Evolutionary conservation across 2,888 invertebrate species (phyloP).

Genomic region (Meteorus colon): DNA sequence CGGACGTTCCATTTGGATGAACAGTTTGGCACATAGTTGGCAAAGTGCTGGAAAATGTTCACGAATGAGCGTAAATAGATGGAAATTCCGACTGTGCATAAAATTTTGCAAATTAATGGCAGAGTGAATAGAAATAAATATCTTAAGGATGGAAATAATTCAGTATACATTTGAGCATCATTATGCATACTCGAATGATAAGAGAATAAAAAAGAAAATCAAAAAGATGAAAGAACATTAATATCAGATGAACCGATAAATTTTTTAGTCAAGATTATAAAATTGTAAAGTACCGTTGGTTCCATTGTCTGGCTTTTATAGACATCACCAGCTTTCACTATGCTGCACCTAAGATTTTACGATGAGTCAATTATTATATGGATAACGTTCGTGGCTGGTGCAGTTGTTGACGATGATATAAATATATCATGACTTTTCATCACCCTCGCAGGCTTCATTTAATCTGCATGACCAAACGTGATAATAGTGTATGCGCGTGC

Average conservation of each 20-base stretch:
- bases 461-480: slow-evolving; percentile 10
- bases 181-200: background rate
- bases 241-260: slow-evolving; percentile 1
- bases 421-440: slow-evolving; percentile 5
- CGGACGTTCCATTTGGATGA: slow-evolving; percentile 10
- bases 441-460: slow-evolving; percentile 6
- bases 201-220: background rate
- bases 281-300: background rate
- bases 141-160: too few species aligned
- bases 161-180: too few species aligned
- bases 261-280: background rate
- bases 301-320: slow-evolving; percentile 3
- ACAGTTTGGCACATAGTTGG: slow-evolving; percentile 28
- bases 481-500: slow-evolving; percentile 8
- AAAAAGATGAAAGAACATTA: background rate
- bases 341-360: slow-evolving; percentile 1
- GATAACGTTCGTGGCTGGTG: background rate
- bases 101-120: slow-evolving; percentile 33
- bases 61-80: background rate
- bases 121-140: background rate
- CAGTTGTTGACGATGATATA: slow-evolving; percentile 7
- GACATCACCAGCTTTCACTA: background rate
- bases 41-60: slow-evolving; percentile 11
- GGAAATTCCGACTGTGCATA: slow-evolving; percentile 58
- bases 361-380: slow-evolving; percentile 3